Evolutionary conservation across 1,140 invertebrate species (phyloP).

Genomic region (Diabrotica undecimpunctata): DNA sequence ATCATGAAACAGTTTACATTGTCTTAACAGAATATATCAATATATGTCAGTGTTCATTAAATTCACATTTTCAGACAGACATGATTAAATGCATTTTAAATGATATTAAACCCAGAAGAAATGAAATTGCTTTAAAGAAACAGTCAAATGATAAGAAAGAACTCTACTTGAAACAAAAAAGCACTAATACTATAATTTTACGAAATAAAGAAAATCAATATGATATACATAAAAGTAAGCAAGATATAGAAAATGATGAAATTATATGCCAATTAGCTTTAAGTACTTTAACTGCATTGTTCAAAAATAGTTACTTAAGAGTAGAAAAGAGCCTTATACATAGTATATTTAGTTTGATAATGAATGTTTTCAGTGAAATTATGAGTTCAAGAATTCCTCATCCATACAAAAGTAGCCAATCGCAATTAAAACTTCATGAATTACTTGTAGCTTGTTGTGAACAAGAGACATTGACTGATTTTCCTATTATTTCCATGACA

Average conservation of each 20-base stretch:
- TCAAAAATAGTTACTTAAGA: not conserved
- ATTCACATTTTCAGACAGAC: not conserved
- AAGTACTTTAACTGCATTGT: not conserved
- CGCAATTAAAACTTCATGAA: not conserved
- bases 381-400: not conserved
- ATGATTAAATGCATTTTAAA: not conserved
- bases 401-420: not conserved
- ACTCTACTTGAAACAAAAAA: not conserved
- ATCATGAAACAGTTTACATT: not conserved
- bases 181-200: not conserved
- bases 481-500: not conserved
- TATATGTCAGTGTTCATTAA: not conserved
- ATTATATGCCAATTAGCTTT: not conserved
- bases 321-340: not conserved
- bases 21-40: not conserved
- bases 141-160: not conserved
- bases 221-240: too few species aligned
- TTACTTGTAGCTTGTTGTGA: not conserved
- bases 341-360: not conserved
- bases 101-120: not conserved
- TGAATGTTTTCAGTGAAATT: not conserved
- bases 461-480: not conserved
- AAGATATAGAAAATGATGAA: not conserved
- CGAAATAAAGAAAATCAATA: too few species aligned
- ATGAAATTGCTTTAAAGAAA: not conserved